Base-by-base conservation (phyloP, 2,888 invertebrate genomes). In the Ferdinandea cuprea region DNA sequence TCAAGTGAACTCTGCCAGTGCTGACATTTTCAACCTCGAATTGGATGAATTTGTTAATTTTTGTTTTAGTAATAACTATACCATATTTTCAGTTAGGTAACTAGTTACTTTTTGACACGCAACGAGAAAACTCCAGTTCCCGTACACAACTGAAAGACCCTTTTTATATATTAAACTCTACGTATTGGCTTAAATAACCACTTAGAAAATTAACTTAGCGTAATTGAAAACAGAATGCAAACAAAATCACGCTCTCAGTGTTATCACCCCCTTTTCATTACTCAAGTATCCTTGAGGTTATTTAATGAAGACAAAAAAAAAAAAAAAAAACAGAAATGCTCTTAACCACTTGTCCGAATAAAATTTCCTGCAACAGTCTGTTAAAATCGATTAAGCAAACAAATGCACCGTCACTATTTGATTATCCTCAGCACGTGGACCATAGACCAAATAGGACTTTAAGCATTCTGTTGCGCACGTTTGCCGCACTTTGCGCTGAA, bases 121-220 rank as follows among this genome's bases (percentile, higher is more conserved):
- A n/a, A n/a, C n/a, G n/a, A n/a, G n/a, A n/a, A n/a, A n/a, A n/a
- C n/a, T 25, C 25, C 25, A 25, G 3, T 25, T 25, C 25, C 5
- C n/a, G n/a, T n/a, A n/a, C 13, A 40, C 15, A 40, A 15, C 13
- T 5, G n/a, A 15, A 5, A 7, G 28, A 42, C 56, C 46, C 56
- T 25, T n/a, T n/a, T 17, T 0, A 54, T 0, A 54, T 8, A 30
- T n/a, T 46, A 25, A 0, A 65, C 56, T 4, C 2, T 25, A 3
- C n/a, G 2, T 19, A 46, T 52, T 25, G 52, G 42, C 58, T 44
- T 58, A 44, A 63, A 59, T 19, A 44, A 42, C 66, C 66, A 68
- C 74, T 74, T 74, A 44, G 40, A 68, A 74, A 74, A 59, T 74
- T 68, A 74, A 68, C 74, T 74, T 74, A 74, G 74, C 74, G 74